These are phyloP conservation scores for Pseudachorutes palmiensis DNA, from an alignment of 1,140 invertebrate genomes.

Conservation along the genomic window DNA sequence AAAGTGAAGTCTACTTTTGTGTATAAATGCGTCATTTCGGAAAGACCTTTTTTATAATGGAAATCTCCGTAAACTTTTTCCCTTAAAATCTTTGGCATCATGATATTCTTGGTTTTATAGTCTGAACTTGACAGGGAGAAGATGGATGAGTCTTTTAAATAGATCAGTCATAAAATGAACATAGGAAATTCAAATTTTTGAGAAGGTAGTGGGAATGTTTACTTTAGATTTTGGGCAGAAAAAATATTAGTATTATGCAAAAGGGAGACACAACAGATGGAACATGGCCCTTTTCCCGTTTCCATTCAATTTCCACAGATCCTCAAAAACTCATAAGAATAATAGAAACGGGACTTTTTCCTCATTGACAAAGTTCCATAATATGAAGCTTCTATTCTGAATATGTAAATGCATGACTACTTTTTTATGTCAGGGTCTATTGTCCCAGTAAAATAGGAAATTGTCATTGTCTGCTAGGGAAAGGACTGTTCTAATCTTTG, in stretches of 20 bases:
- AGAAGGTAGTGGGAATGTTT: neutral
- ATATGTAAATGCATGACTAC: constrained; percentile 34
- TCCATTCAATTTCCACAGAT: constrained; percentile 32
- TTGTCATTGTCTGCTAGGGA: neutral
- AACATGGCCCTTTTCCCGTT: neutral
- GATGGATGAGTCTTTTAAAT: constrained; percentile 6
- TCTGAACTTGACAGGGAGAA: neutral
- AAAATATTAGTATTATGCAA: neutral
- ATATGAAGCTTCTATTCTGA: too few species aligned
- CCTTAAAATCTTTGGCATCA: neutral
- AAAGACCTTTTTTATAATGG: neutral
- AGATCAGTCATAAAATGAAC: neutral
- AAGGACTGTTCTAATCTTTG: neutral
- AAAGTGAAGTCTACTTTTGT: neutral
- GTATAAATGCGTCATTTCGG: neutral
- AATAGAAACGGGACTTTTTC: constrained; percentile 25
- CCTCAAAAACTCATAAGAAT: constrained; percentile 32
- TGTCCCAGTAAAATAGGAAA: constrained; percentile 1
- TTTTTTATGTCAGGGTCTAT: too few species aligned
- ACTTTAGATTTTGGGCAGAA: neutral
- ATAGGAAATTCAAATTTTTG: constrained; percentile 2
- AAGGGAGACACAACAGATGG: neutral
- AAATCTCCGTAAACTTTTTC: neutral
- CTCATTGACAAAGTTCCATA: too few species aligned
- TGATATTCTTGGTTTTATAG: neutral